A percentile compares a stretch with the other conserved stretches of the same genome.
Conservation (phyloP, 1,140 invertebrate species). For the Eueides isabella region DNA sequence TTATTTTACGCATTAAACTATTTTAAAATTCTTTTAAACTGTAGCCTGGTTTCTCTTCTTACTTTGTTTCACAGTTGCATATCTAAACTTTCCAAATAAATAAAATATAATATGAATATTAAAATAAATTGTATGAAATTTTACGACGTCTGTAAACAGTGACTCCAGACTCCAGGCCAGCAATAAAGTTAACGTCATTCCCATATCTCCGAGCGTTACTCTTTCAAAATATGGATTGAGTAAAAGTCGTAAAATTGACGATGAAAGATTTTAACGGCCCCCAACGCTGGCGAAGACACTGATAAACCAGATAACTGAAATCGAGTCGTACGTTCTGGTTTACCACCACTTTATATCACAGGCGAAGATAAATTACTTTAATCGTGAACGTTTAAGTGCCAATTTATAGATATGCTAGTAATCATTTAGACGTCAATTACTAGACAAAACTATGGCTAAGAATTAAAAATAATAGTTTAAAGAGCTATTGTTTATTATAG, state of each 20-base stretch:
- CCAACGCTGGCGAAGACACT: constrained; percentile 17
- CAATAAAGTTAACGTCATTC: constrained; percentile 40
- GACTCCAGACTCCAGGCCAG: constrained; percentile 21
- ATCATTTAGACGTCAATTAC: background rate
- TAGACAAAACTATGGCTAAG: too few species aligned
- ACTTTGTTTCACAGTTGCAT: background rate
- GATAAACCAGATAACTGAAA: constrained; percentile 15
- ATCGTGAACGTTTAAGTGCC: constrained; percentile 1
- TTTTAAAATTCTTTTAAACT: background rate
- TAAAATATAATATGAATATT: background rate
- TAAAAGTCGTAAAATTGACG: constrained; percentile 46
- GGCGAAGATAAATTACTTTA: constrained; percentile 11
- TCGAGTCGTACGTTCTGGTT: background rate
- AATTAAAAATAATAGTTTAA: too few species aligned
- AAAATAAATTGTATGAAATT: constrained; percentile 3
- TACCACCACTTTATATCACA: constrained; percentile 3
- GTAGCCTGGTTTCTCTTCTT: background rate
- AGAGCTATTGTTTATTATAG: too few species aligned
- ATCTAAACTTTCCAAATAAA: background rate
- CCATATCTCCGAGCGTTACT: constrained; percentile 39
- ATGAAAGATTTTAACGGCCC: constrained; percentile 44
- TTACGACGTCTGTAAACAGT: constrained; percentile 15
- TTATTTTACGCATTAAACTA: too few species aligned
- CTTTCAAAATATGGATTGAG: constrained; percentile 52
- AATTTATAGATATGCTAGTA: constrained; percentile 4